Base-by-base conservation (phyloP, 1,140 invertebrate genomes). In the Micrasema longulum region DNA sequence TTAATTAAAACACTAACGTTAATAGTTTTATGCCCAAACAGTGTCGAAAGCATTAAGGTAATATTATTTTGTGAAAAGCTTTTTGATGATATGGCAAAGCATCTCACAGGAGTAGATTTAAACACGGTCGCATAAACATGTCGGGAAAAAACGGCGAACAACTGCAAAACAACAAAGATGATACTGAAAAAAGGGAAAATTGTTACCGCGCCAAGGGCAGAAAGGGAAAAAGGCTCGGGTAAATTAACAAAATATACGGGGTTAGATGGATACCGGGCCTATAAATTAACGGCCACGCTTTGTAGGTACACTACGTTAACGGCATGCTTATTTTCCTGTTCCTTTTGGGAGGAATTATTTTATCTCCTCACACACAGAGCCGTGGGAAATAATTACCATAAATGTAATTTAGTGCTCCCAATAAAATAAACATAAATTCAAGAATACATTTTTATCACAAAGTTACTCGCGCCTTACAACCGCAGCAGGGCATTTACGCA, bases 181-280 rank as follows among this genome's bases (percentile, higher is more conserved):
- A 75, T 71, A 75, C 71, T 75, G 71, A 71, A 75, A 74, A 75
- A 71, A 48, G 57, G 31, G 18, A 45, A 65, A 71, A 71, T 66
- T 53, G 62, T 71, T 66, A 36, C 70, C 23, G 14, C 48, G 69
- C 73, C 73, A 38, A 47, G 65, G 73, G 73, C 69, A 64, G 71
- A 75, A 75, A 71, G n/a, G n/a, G n/a, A n/a, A n/a, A n/a, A n/a
- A n/a, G n/a, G 65, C 62, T 64, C 41, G 64, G 65, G 73, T 71
- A 71, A 75, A 75, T 75, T 75, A 75, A 71, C 65, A 18, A 26
- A 4, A 53, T 73, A 38, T 70, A 41, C 66, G 18, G n/a, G 36
- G 60, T n/a, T 31, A 31, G 26, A 31, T 31, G 26, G 26, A 31
- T 31, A 48, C 41, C 45, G 47, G 41, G 38, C 47, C 64, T 64